Percentiles rank a stretch among this genome's conserved stretches.
Evolutionary conservation across 2,797 vertebrate genomes (phyloP).

Genomic region (Thalassophryne amazonica): DNA sequence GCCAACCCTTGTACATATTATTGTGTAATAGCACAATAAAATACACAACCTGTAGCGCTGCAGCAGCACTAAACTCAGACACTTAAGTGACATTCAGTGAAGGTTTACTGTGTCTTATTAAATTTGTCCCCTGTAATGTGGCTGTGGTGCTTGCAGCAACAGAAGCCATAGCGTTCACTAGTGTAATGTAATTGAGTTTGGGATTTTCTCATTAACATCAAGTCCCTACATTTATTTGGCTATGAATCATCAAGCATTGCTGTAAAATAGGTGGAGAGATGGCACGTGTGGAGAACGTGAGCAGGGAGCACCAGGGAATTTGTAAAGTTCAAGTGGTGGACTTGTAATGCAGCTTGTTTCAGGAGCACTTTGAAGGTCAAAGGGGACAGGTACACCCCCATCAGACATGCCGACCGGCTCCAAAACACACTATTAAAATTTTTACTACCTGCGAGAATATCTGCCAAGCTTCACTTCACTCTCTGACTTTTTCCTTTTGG

Average conservation of each 20-base stretch:
- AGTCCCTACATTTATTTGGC: constrained; percentile 54
- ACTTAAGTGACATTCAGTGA: constrained; percentile 46
- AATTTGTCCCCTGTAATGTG: constrained; percentile 48
- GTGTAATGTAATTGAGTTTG: constrained; percentile 45
- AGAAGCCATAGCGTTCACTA: constrained; percentile 25
- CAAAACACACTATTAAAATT: constrained; percentile 70
- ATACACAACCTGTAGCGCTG: constrained; percentile 49
- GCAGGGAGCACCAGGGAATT: constrained; percentile 18
- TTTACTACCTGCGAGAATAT: constrained; percentile 49
- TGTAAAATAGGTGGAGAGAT: constrained; percentile 34
- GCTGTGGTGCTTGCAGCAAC: constrained; percentile 34
- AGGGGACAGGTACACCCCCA: constrained; percentile 30
- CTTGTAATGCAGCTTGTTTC: constrained; percentile 29
- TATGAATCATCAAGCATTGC: constrained; percentile 40
- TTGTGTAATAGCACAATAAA: constrained; percentile 59
- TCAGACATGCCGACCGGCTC: constrained; percentile 36
- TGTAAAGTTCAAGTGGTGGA: constrained; percentile 31
- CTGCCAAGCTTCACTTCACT: constrained; percentile 25
- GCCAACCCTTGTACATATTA: constrained; percentile 63
- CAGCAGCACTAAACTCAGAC: constrained; percentile 38
- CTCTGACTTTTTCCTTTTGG: constrained; percentile 2
- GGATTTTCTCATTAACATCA: constrained; percentile 65
- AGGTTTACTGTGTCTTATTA: constrained; percentile 51
- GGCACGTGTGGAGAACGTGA: constrained; percentile 34
- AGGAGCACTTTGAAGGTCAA: constrained; percentile 41